Evolutionary conservation across 2,797 vertebrate genomes (phyloP), one percentile per base, ranked within the genome.

Genomic region (Rhinella marina): DNA sequence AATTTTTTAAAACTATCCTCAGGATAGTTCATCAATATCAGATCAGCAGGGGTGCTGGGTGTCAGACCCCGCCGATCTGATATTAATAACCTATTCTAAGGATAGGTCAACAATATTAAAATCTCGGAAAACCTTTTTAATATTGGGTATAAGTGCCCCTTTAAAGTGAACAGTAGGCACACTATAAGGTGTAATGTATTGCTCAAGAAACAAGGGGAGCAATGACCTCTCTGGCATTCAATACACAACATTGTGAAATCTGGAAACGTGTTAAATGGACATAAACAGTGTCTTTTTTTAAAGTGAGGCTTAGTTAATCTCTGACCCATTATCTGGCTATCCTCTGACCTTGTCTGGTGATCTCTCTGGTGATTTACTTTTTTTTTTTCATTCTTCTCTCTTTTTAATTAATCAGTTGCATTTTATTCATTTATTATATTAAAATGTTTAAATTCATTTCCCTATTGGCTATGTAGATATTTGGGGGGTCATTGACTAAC

Each of bases 211-310:
- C 23, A 9, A 2, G 21, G 25, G 23, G 77, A 19, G 56, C 25
- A 79, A 17, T 79, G 77, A 59, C 77, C 54, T 59, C 56, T 29
- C 56, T 79, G 77, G 52, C 54, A 32, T 0, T 29, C 17, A 21
- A 6, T 79, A 12, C 25, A 59, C 54, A 57, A n/a, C 13, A 79
- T 79, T 32, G 27, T 29, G 77, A 59, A 79, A 57, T 79, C 56
- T 79, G 77, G 77, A 79, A 57, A 59, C 23, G 17, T 54, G 50
- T 54, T 78, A 56, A 78, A 27, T 17, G 77, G 52, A 79, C 17
- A 16, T 59, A 27, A 79, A 57, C 77, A 57, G n/a, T 29, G 19
- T 79, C 27, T 79, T 57, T 29, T 76, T 76, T 57, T 79, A 27
- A 1, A 14, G 11, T 21, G 8, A 29, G 77, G 1, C 19, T 29